Base-by-base conservation (phyloP, 1,140 invertebrate genomes). In the Hycleus phaleratus region DNA sequence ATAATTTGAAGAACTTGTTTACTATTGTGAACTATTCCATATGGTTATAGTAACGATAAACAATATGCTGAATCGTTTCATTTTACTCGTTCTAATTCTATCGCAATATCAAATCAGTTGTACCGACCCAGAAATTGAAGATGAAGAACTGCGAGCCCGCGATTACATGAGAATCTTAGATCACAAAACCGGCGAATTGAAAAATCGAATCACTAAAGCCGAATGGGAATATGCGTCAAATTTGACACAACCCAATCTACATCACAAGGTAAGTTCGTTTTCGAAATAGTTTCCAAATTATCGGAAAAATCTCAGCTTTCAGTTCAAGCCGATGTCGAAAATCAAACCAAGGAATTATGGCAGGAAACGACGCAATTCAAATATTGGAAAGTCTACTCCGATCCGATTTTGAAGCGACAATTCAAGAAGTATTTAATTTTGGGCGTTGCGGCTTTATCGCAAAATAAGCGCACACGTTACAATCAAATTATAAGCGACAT, bases 171-270 rank as follows among this genome's bases (percentile, higher is more conserved):
- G 77, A n/a, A 74, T 80, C 40, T 59, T 84, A 3, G 83, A 86
- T 62, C 75, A 74, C 18, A 77, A 78, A 55, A 66, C 75, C n/a
- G 79, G 78, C 2, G 59, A 74, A 49, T 80, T 81, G 70, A 77
- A 75, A 53, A 82, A 85, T 65, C 73, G 75, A 8, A 73, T 76
- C 0, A 76, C 75, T 1, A 63, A 79, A 1, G 81, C 80, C 0
- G 73, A 82, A 38, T 91, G 87, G 87, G 77, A 76, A 5, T 91
- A 88, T 62, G 81, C 80, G 1, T 86, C 86, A 0, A 87, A 91
- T 68, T 78, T 91, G 10, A 90, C 85, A 1, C 80, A 84, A 52
- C 78, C 79, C 40, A 89, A 88, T 70, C 78, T 85, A 7, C 77
- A 78, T 38, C 76, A 73, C 42, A 81, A 83, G 70, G 67, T 68